Conservation (phyloP, 2,113 vertebrate species). For the Pygoscelis antarcticus region DNA sequence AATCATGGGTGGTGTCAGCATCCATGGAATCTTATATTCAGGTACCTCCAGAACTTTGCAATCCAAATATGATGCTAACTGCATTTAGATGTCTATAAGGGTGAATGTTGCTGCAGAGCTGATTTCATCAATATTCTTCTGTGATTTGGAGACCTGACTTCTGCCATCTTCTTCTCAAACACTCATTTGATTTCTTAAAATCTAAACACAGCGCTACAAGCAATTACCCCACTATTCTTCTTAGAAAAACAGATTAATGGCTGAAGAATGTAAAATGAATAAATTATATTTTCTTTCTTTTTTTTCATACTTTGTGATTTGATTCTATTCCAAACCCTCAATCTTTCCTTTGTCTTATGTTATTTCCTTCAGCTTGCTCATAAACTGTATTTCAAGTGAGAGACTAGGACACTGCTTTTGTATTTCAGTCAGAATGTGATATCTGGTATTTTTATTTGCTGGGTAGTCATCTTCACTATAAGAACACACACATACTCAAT, state of each 20-base stretch:
- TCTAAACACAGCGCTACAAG: neutral
- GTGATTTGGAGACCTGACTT: neutral
- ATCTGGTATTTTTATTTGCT: neutral
- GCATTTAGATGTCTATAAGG: neutral
- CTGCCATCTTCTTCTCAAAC: neutral
- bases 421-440: neutral
- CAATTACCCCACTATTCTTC: neutral
- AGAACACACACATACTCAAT: neutral
- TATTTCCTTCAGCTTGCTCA: neutral
- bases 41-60: neutral
- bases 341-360: neutral
- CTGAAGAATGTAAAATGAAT: neutral
- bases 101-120: neutral
- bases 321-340: neutral
- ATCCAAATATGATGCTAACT: neutral
- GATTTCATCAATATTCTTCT: neutral
- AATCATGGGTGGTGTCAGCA: neutral
- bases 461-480: neutral
- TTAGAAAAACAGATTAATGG: neutral
- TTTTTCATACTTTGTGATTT: neutral
- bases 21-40: neutral
- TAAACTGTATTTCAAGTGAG: neutral
- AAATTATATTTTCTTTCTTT: neutral
- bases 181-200: neutral
- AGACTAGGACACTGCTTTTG: neutral